Base-by-base conservation (phyloP, 2,113 vertebrate species). In the Thunnus maccoyii region DNA sequence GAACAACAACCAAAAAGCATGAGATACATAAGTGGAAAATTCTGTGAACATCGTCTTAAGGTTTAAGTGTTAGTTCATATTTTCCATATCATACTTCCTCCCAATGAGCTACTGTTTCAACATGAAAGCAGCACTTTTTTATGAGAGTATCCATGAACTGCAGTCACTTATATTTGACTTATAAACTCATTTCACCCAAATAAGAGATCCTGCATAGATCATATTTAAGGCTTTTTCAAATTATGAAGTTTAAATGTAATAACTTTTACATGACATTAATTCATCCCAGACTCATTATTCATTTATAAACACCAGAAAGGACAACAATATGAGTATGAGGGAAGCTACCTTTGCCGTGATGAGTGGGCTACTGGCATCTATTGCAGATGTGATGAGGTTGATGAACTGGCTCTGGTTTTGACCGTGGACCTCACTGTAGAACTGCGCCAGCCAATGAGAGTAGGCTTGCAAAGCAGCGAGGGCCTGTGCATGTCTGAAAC, bases 401-500 rank as follows among this genome's bases (percentile, higher is more conserved):
- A 97, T 92, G 65, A 99, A 99, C 90, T 97, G 97, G 74, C 96
- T 95, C 1, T 96, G 96, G 91, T 96, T 97, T 92, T 98, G 98
- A 51, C 94, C 95, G 85, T 99, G 97, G 10, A 97, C 96, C 82
- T 99, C 98, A 0, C 96, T 95, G 93, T 98, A 99, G 89, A 97
- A 99, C 93, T 99, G 98, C 0, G 97, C 97, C 0, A 99, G 94
- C 98, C 98, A 99, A 88, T 99, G 98, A 9, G 96, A 95, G 58
- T 99, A 99, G 20, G 98, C 98, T 84, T 99, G 98, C 85, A 99
- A 92, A 0, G 98, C 98, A 8, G 98, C 97, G 85, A 99, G 95
- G 8, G 98, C 97, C 94, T 99, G 98, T 0, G 98, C 98, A 0
- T 99, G 98, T 62, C 98, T 99, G 93, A 0, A 44, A 88, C 2